These are phyloP conservation scores for Cheirogaleus major DNA, from an alignment of 2,797 vertebrate genomes.

Conservation along the genomic window DNA sequence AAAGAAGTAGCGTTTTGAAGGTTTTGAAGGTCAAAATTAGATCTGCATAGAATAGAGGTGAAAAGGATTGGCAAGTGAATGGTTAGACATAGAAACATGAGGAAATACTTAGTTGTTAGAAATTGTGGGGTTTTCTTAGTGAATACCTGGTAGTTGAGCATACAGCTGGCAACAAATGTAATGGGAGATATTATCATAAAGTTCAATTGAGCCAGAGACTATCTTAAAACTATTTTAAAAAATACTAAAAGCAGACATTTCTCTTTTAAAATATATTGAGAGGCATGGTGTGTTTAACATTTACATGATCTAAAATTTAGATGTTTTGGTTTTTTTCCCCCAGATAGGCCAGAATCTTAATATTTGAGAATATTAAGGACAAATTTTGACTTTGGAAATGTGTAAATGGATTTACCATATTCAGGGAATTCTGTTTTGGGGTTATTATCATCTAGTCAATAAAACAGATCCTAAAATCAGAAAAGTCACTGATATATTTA, in stretches of 20 bases:
- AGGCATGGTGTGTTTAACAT: background rate
- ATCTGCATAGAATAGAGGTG: background rate
- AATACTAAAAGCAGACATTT: background rate
- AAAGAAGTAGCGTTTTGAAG: conserved; percentile 8
- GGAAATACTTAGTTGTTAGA: background rate
- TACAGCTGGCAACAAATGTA: background rate
- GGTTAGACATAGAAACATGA: background rate
- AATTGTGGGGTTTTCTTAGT: background rate
- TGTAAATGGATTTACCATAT: background rate
- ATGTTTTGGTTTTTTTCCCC: background rate
- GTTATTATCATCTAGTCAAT: background rate
- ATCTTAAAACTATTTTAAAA: background rate
- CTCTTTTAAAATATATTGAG: conserved; percentile 24
- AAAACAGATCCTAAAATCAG: background rate
- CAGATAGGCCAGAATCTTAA: background rate
- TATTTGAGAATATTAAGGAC: background rate
- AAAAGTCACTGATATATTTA: background rate
- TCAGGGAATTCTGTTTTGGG: background rate
- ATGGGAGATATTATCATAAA: background rate
- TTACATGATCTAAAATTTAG: conserved; percentile 6
- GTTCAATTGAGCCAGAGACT: background rate
- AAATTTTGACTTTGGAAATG: conserved; percentile 31
- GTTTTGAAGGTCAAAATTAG: conserved; percentile 53
- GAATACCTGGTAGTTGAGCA: background rate
- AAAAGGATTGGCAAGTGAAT: background rate